These are phyloP conservation scores for Serrognathus titanus DNA, from an alignment of 2,888 invertebrate genomes.

Conservation along the genomic window DNA sequence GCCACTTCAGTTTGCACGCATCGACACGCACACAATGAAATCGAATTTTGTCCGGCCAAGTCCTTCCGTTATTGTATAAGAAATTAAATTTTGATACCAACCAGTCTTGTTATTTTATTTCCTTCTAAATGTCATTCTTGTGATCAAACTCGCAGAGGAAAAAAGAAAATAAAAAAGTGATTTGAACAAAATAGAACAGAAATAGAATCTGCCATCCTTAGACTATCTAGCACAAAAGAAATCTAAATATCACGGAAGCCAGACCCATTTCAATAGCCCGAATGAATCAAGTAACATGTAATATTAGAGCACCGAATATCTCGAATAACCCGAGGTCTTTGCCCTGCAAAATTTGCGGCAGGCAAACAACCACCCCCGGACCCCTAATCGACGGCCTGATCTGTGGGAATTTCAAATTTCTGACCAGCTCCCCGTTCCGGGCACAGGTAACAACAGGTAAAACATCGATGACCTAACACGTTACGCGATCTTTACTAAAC, in stretches of 20 bases:
- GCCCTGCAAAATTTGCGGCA: neutral
- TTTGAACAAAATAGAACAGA: no score
- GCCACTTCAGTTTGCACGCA: conserved; percentile 1
- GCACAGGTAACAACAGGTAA: neutral
- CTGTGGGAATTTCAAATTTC: conserved; percentile 1
- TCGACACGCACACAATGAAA: conserved; percentile 6
- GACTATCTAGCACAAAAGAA: neutral
- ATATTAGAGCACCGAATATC: neutral
- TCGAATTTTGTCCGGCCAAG: neutral
- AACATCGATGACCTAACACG: conserved; percentile 1
- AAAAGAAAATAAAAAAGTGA: no score
- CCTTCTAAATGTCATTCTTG: no score
- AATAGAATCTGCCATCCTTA: no score
- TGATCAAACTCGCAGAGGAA: no score
- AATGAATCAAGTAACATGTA: conserved; percentile 2
- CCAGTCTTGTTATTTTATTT: no score
- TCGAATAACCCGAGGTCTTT: conserved; percentile 1
- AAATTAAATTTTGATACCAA: no score
- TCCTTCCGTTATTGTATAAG: no score
- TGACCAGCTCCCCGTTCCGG: neutral
- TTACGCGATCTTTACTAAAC: no score
- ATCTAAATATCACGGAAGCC: neutral
- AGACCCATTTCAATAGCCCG: neutral
- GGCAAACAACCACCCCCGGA: conserved; percentile 1
- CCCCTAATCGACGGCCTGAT: neutral